Evolutionary conservation across 2,113 vertebrate genomes (phyloP), one percentile per base, ranked within the genome.

Genomic region (Phrynocephalus versicolor): DNA sequence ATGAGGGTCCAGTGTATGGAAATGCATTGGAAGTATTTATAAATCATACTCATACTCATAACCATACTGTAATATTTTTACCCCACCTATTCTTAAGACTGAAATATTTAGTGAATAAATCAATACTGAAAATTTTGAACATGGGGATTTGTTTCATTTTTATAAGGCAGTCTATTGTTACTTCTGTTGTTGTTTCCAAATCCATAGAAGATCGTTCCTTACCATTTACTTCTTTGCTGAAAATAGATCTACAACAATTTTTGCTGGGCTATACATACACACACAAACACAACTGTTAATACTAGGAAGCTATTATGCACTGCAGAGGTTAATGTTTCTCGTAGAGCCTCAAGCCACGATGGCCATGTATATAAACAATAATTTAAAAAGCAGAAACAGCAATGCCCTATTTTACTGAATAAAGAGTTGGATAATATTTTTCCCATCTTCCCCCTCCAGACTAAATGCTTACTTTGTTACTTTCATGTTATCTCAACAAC

Each of bases 361-460:
- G 60, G 82, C 83, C 73, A 15, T 83, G 69, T 71, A 16, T 6
- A 82, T 13, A 12, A 41, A 87, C 15, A 88, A 33, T 55, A 84
- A 83, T 27, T 65, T 64, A 73, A 65, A 30, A 86, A 83, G 39
- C 0, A 0, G 85, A 64, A 91, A 73, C 41, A 74, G 9, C 41
- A 79, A 25, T 74, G 12, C 4, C 80, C 55, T 72, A 85, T 78
- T 57, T 89, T 18, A 1, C 86, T 85, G 81, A 88, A 90, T 81
- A 79, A 74, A 0, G 0, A 45, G 35, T 74, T 39, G 21, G 65
- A 79, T 79, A 90, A 91, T 87, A 84, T 51, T 80, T 90, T 85
- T 90, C 57, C 79, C 89, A 87, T 78, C 78, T 92, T 91, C 86
- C 75, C 30, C 27, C 87, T 77, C 87, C 80, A 86, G 78, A 74